These are phyloP conservation scores for Drosophila navojoa DNA, from an alignment of 1,140 invertebrate genomes.

Conservation along the genomic window DNA sequence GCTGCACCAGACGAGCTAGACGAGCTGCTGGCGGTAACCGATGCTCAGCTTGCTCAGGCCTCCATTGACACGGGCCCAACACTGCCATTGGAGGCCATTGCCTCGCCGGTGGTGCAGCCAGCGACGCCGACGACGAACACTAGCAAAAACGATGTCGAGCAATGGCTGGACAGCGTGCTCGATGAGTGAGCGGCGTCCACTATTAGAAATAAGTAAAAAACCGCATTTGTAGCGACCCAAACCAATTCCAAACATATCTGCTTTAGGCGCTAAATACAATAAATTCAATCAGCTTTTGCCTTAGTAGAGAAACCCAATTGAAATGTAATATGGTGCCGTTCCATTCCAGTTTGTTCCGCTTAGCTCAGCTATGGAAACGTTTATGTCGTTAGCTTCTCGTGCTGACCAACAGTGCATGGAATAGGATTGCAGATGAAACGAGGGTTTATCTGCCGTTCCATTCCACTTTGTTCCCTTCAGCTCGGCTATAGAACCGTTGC, in stretches of 20 bases:
- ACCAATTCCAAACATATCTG: background rate
- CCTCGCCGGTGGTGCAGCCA: slow-evolving; percentile 46
- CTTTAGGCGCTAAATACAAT: background rate
- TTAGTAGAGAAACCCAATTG: background rate
- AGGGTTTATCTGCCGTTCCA: no score
- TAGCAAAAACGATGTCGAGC: slow-evolving; percentile 75
- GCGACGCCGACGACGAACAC: slow-evolving; percentile 46
- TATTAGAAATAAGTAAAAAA: background rate
- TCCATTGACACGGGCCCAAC: slow-evolving; percentile 6
- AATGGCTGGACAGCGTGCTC: slow-evolving; percentile 78
- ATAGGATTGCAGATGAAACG: background rate
- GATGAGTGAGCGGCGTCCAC: slow-evolving; percentile 54
- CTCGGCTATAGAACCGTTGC: no score
- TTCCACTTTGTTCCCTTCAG: no score
- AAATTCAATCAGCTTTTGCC: background rate
- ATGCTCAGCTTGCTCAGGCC: slow-evolving; percentile 37
- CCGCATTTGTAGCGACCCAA: slow-evolving; percentile 1
- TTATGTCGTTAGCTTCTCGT: background rate
- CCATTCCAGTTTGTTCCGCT: background rate
- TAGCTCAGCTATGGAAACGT: no score
- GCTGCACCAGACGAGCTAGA: slow-evolving; percentile 64
- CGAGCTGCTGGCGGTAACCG: slow-evolving; percentile 67
- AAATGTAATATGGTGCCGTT: background rate
- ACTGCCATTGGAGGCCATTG: slow-evolving; percentile 41
- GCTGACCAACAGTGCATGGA: background rate